These are phyloP conservation scores for Tethea ocularis DNA, from an alignment of 2,888 invertebrate genomes.

Conservation along the genomic window DNA sequence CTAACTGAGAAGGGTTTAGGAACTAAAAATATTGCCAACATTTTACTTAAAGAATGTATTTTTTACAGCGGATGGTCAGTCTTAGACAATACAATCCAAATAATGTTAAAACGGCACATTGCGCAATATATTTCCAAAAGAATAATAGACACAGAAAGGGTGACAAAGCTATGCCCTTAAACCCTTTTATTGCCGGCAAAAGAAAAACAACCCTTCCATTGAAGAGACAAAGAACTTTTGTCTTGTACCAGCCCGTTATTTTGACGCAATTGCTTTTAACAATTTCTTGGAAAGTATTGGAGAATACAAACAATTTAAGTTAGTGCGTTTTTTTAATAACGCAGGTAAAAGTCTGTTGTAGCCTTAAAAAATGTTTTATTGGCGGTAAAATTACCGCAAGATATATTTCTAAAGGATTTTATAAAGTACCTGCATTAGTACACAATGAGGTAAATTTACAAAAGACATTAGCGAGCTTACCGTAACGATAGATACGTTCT, in stretches of 20 bases:
- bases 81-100: slow-evolving; percentile 41
- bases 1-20: slow-evolving; percentile 6
- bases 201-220: slow-evolving; percentile 79
- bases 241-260: slow-evolving; percentile 62
- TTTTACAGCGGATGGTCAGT: slow-evolving; percentile 28
- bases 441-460: not conserved
- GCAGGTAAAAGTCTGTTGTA: slow-evolving; percentile 6
- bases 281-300: slow-evolving; percentile 57
- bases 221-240: slow-evolving; percentile 63
- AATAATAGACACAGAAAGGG: slow-evolving; percentile 71
- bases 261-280: slow-evolving; percentile 63
- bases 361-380: slow-evolving; percentile 9
- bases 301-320: slow-evolving; percentile 18
- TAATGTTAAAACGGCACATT: slow-evolving; percentile 62
- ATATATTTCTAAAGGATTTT: not conserved
- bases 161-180: slow-evolving; percentile 68
- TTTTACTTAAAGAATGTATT: not conserved
- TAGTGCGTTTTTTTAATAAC: not conserved
- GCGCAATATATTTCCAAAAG: slow-evolving; percentile 63
- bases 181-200: slow-evolving; percentile 71
- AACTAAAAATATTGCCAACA: not conserved
- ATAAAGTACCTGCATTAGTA: not conserved
- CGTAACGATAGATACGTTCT: not conserved
- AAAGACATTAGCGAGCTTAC: not conserved
- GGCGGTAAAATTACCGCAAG: not conserved